Conservation (phyloP, 2,888 invertebrate genomes). For the Dicycla oo region DNA sequence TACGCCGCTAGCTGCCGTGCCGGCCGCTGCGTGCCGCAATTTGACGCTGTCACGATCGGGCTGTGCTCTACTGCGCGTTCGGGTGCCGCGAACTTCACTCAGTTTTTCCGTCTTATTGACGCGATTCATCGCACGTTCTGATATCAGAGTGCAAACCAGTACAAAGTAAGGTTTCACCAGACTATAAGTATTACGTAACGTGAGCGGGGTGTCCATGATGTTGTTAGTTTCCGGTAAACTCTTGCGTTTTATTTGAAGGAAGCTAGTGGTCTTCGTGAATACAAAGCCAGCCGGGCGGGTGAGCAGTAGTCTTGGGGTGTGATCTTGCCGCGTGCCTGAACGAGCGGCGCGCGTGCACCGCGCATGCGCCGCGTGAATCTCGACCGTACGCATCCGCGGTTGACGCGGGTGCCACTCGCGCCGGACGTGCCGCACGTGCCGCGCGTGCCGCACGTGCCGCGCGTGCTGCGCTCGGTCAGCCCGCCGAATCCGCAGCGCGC, state of each 20-base stretch:
- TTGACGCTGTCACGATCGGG: not conserved
- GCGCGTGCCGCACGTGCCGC: not conserved
- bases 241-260: conserved; percentile 28
- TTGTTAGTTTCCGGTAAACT: conserved; percentile 5
- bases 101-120: conserved; percentile 1
- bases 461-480: not conserved
- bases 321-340: conserved; percentile 7
- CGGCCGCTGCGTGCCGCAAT: not conserved
- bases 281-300: conserved; percentile 1
- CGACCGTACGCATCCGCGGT: conserved; percentile 37
- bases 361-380: conserved; percentile 47
- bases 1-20: conserved; percentile 2
- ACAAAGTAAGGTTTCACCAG: conserved; percentile 17
- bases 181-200: conserved; percentile 24
- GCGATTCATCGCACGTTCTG: not conserved
- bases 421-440: not conserved
- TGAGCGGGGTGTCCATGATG: not conserved
- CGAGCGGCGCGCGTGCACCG: conserved; percentile 11
- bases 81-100: not conserved
- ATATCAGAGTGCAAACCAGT: not conserved
- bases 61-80: not conserved
- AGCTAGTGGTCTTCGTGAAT: not conserved
- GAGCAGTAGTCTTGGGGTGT: conserved; percentile 4
- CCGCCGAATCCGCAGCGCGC: not conserved
- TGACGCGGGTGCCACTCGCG: conserved; percentile 1